Percentiles rank a stretch among this genome's conserved stretches.
Evolutionary conservation across 2,888 invertebrate species (phyloP).

Genomic region (Heliconius erato): DNA sequence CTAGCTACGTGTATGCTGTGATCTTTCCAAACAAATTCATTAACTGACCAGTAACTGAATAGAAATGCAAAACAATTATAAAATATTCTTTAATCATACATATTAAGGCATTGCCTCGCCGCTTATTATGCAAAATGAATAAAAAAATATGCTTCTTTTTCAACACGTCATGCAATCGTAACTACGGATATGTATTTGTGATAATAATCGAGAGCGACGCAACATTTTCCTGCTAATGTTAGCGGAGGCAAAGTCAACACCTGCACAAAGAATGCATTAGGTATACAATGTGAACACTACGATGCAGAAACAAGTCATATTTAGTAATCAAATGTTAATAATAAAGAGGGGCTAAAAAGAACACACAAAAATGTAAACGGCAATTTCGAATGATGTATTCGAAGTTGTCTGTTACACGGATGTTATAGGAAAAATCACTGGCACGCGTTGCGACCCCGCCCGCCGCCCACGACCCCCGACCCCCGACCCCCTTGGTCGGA

Average conservation of each 20-base stretch:
- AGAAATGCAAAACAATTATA: constrained; percentile 46
- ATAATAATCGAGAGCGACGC: constrained; percentile 80
- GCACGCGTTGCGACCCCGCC: constrained; percentile 80
- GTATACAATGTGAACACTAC: constrained; percentile 81
- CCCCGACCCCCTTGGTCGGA: neutral
- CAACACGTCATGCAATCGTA: constrained; percentile 77
- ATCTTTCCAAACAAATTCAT: constrained; percentile 78
- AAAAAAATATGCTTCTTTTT: constrained; percentile 68
- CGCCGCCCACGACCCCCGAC: constrained; percentile 52
- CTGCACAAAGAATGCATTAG: constrained; percentile 85
- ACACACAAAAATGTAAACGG: constrained; percentile 65
- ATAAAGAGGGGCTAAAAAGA: constrained; percentile 63
- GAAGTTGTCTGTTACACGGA: constrained; percentile 36
- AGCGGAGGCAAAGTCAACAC: constrained; percentile 84
- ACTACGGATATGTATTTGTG: constrained; percentile 66
- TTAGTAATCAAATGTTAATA: constrained; percentile 78
- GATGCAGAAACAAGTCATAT: constrained; percentile 81
- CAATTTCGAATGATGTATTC: constrained; percentile 54
- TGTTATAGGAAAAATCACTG: constrained; percentile 58
- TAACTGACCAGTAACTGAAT: constrained; percentile 54
- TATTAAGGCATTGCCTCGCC: constrained; percentile 64
- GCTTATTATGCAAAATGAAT: constrained; percentile 66
- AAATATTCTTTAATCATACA: constrained; percentile 58
- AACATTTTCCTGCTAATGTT: constrained; percentile 86
- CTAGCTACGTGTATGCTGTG: constrained; percentile 60